phyloP scores from a whole-genome alignment of 1,140 invertebrate genomes.

The Habropoda laboriosa region DNA sequence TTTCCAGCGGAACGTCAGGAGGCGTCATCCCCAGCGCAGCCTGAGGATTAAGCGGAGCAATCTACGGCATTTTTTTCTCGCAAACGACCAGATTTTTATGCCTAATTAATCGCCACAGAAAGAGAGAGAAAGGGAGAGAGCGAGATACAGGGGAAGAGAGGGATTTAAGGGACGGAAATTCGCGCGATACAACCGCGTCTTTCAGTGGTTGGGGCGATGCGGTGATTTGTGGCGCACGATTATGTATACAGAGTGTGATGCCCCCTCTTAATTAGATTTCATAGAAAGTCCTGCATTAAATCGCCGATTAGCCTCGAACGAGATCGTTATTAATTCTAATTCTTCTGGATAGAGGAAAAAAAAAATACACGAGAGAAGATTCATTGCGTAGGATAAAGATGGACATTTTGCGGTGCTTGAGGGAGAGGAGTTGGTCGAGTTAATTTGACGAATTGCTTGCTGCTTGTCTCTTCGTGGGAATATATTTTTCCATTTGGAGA shows the following conservation, averaged over 20 bases:
- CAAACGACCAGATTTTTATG: slow-evolving; percentile 75
- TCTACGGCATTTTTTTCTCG: slow-evolving; percentile 75
- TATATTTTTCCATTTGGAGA: too few relatives aligned
- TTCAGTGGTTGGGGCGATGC: slow-evolving; percentile 59
- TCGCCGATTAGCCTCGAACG: background rate
- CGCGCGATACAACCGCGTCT: slow-evolving; percentile 62
- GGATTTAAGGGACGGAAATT: slow-evolving; percentile 70
- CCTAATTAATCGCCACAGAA: slow-evolving; percentile 80
- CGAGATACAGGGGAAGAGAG: slow-evolving; percentile 47
- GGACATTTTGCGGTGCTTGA: background rate
- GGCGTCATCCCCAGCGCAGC: slow-evolving; percentile 73
- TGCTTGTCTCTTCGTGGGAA: too few relatives aligned
- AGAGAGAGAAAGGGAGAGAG: too few relatives aligned
- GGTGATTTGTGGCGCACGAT: slow-evolving; percentile 67
- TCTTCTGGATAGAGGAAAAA: background rate
- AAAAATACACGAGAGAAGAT: slow-evolving; percentile 9
- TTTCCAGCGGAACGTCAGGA: slow-evolving; percentile 76
- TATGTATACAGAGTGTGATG: slow-evolving; percentile 54
- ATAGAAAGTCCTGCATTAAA: slow-evolving; percentile 30
- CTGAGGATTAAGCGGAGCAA: slow-evolving; percentile 78
- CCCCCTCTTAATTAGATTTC: slow-evolving; percentile 62
- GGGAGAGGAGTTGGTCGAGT: too few relatives aligned
- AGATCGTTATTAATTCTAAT: slow-evolving; percentile 32
- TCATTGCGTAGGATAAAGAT: background rate
- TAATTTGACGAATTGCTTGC: background rate